Base-by-base conservation (phyloP, 2,113 vertebrate species). In the Salvelinus sp. region DNA sequence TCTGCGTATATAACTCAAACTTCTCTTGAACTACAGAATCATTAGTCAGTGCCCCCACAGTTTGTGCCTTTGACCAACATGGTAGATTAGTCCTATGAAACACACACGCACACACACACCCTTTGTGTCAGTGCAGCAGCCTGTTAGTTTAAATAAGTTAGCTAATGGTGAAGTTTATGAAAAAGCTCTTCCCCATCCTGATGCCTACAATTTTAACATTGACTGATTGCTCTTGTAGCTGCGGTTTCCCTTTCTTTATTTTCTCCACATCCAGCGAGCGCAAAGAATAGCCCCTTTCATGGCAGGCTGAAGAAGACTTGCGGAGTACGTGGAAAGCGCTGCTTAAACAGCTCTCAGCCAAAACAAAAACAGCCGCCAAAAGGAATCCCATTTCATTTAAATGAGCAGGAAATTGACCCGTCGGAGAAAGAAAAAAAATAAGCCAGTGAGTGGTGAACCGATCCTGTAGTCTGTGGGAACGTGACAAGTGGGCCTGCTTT, bases 211-310 rank as follows among this genome's bases (percentile, higher is more conserved):
- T 74, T 81, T 74, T 81, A 83, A 58, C 76, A 60, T 68, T 85
- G 83, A 79, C 78, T 83, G 80, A 85, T 81, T 69, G 76, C 73
- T 73, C 69, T 79, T 70, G 79, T 79, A 79, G 77, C 82, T 87
- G 74, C 12, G 74, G 79, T 77, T 72, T 67, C 72, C 14, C 48
- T 67, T 75, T 72, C 72, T 82, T 80, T 84, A 73, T 79, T 75
- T 76, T 38, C 33, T 67, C 30, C 48, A 54, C 75, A 78, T 85
- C 83, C 78, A 83, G 16, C 48, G 25, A 80, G 73, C 63, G 47
- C 48, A 65, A 85, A 87, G 86, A 87, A 87, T 85, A 75, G 86
- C 57, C 23, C 74, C 83, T 77, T 85, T 87, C 86, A 87, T 81
- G 58, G 69, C 58, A 5, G 70, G 70, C 58, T 78, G 74, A 75